A percentile compares a stretch with the other conserved stretches of the same genome.
Evolutionary conservation across 1,140 invertebrate genomes (phyloP).

Genomic region (honey bee (Apis mellifera)): DNA sequence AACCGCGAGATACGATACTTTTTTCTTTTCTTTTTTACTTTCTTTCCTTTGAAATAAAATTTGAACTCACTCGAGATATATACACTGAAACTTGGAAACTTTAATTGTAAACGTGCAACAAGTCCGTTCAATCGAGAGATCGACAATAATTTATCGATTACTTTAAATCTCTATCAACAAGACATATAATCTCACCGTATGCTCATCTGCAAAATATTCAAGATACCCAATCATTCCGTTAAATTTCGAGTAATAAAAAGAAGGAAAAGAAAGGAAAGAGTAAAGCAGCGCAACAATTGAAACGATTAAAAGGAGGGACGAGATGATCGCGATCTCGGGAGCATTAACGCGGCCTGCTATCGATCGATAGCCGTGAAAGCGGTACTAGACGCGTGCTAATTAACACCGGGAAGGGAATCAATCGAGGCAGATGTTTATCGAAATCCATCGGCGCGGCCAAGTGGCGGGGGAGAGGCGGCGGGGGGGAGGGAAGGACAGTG

Average conservation of each 20-base stretch:
- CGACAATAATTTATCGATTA: too few relatives aligned
- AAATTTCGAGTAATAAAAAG: too few relatives aligned
- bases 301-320: background rate
- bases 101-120: background rate
- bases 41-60: background rate
- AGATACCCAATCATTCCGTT: too few relatives aligned
- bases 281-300: too few relatives aligned
- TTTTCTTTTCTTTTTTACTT: too few relatives aligned
- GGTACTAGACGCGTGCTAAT: conserved; percentile 37
- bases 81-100: background rate
- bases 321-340: conserved; percentile 8
- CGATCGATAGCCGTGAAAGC: conserved; percentile 10
- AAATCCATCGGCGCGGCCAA: conserved; percentile 23
- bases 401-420: conserved; percentile 37
- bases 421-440: conserved; percentile 50
- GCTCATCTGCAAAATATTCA: too few relatives aligned
- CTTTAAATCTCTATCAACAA: too few relatives aligned
- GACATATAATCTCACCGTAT: too few relatives aligned
- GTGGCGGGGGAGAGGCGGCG: background rate
- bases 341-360: background rate
- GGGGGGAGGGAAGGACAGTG: conserved; percentile 33
- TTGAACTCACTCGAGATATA: background rate
- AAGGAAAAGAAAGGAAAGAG: background rate
- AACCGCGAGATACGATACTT: background rate
- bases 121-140: too few relatives aligned